A percentile compares a stretch with the other conserved stretches of the same genome.
Evolutionary conservation across 2,113 vertebrate species (phyloP).

Genomic region (Gnathonemus longibarbis): DNA sequence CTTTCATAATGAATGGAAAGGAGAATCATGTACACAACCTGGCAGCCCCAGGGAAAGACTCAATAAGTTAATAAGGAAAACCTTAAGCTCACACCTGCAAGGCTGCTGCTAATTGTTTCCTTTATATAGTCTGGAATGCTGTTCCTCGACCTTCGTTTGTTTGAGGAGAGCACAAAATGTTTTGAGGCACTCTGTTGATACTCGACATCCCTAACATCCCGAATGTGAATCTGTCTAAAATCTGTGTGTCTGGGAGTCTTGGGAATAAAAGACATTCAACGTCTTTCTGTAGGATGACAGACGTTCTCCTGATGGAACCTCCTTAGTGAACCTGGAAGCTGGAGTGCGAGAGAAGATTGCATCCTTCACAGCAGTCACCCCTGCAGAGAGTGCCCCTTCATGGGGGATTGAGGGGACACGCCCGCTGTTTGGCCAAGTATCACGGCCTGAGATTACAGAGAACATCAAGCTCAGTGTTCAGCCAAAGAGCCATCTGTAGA

Average conservation of each 20-base stretch:
- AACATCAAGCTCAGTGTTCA: conserved; percentile 16
- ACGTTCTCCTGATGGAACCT: conserved; percentile 30
- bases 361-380: conserved; percentile 17
- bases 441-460: conserved; percentile 9
- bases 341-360: conserved; percentile 21
- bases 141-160: not conserved
- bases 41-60: not conserved
- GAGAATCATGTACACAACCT: not conserved
- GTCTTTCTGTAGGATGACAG: conserved; percentile 30
- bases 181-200: not conserved
- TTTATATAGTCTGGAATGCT: not conserved
- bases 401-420: not conserved
- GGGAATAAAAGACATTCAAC: not conserved
- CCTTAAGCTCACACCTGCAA: not conserved
- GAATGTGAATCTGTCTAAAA: not conserved
- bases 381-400: not conserved
- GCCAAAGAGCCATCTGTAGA: conserved; percentile 12
- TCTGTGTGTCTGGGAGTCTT: not conserved
- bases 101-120: not conserved
- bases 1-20: not conserved
- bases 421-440: conserved; percentile 18
- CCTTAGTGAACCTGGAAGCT: conserved; percentile 38
- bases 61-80: not conserved
- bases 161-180: not conserved
- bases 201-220: not conserved